Evolutionary conservation across 2,797 vertebrate species (phyloP).

Genomic region (Petrocephalus sullivani): DNA sequence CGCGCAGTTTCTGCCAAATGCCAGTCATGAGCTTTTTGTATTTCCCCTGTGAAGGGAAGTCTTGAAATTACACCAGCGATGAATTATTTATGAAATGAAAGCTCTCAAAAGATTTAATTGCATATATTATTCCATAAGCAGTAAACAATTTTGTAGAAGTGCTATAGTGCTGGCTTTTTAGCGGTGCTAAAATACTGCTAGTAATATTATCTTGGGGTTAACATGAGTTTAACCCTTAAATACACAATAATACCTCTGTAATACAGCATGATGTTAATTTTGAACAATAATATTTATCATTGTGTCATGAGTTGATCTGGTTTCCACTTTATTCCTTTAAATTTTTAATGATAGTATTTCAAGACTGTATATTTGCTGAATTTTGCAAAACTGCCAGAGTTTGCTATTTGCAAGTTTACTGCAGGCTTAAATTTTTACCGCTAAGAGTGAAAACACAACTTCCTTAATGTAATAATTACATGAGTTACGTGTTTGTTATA

Average conservation of each 20-base stretch:
- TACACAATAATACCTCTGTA: not conserved
- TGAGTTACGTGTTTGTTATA: conserved; percentile 14
- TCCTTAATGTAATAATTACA: conserved; percentile 10
- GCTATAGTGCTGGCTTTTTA: not conserved
- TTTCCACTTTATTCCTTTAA: not conserved
- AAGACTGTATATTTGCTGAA: not conserved
- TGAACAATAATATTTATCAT: not conserved
- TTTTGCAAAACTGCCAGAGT: conserved; percentile 1
- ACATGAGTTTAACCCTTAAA: conserved; percentile 5
- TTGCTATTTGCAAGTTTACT: not conserved
- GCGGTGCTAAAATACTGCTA: not conserved
- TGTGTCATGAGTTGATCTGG: not conserved
- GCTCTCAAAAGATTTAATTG: conserved; percentile 20
- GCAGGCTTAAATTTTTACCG: not conserved
- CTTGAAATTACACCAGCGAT: conserved; percentile 11
- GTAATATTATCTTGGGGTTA: not conserved
- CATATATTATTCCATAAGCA: conserved; percentile 15
- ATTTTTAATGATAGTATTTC: not conserved
- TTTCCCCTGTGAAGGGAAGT: conserved; percentile 2
- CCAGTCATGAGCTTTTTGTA: conserved; percentile 3
- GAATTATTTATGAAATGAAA: conserved; percentile 25
- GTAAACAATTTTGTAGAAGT: conserved; percentile 16
- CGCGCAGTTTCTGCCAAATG: not conserved
- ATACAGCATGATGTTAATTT: not conserved
- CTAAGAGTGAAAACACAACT: not conserved